Conservation (phyloP, 2,113 vertebrate species). For the cattle (Bos taurus) region DNA sequence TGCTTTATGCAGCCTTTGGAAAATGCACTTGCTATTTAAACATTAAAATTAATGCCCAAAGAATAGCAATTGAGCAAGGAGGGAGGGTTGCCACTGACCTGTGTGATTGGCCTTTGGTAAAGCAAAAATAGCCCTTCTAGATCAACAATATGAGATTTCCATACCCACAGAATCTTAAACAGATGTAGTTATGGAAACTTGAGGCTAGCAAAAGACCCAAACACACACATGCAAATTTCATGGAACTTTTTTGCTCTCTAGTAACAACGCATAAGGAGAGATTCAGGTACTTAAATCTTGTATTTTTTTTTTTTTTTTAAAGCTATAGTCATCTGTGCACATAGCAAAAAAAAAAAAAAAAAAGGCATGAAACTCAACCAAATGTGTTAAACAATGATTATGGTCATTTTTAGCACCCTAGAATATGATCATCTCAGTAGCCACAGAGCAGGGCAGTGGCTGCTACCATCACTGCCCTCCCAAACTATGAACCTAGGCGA, state of each 20-base stretch:
- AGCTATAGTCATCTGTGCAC: neutral
- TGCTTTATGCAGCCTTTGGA: constrained; percentile 86
- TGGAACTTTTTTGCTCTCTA: neutral
- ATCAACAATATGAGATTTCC: constrained; percentile 48
- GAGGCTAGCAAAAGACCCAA: neutral
- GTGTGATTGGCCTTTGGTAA: constrained; percentile 75
- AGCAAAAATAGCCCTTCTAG: constrained; percentile 72
- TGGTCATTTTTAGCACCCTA: neutral
- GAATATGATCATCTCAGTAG: neutral
- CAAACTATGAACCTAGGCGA: fast-evolving
- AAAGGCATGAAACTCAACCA: neutral
- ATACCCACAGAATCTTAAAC: constrained; percentile 65
- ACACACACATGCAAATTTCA: neutral
- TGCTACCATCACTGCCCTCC: neutral
- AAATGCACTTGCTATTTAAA: constrained; percentile 85
- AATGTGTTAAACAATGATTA: neutral
- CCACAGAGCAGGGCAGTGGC: neutral
- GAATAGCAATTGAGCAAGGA: constrained; percentile 73
- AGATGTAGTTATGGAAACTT: constrained; percentile 63
- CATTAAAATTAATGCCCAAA: constrained; percentile 85
- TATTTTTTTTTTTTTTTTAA: neutral
- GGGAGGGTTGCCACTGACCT: constrained; percentile 67
- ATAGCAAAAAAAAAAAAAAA: neutral
- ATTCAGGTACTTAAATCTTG: neutral
- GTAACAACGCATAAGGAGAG: neutral